phyloP scores from a whole-genome alignment of 2,797 vertebrate genomes.

The Nyctibius grandis region DNA sequence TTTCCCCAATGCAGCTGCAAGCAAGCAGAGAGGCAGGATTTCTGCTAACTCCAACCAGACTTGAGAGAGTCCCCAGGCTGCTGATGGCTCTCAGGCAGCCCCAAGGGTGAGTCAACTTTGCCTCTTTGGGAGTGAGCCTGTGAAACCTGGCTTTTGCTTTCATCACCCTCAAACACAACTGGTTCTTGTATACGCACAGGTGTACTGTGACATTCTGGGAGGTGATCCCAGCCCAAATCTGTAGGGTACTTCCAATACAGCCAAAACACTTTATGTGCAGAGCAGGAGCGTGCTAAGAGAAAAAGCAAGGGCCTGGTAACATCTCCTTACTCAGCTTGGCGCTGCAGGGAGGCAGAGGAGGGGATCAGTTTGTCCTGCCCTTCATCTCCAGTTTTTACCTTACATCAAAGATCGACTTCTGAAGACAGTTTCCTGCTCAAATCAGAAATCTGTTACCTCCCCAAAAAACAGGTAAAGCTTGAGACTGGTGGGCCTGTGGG shows the following conservation, averaged over 20 bases:
- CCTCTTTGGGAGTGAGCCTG: neutral
- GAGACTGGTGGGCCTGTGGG: neutral
- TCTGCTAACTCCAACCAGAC: neutral
- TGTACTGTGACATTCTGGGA: neutral
- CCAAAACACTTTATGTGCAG: neutral
- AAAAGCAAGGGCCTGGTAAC: neutral
- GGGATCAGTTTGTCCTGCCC: neutral
- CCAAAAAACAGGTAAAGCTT: neutral
- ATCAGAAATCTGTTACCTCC: neutral
- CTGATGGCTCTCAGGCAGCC: neutral
- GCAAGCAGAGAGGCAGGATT: neutral
- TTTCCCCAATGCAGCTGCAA: neutral
- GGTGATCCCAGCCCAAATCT: neutral
- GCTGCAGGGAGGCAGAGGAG: neutral
- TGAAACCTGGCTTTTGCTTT: neutral
- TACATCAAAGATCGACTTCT: neutral
- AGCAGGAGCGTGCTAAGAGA: neutral
- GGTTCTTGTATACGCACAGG: fast-evolving
- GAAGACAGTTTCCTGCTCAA: neutral
- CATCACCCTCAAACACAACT: neutral
- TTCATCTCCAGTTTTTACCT: neutral
- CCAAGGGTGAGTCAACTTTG: neutral
- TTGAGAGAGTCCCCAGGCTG: neutral
- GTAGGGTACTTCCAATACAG: neutral
- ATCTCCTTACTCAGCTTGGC: neutral